Base-by-base conservation (phyloP, 2,797 vertebrate genomes). In the Acridotheres tristis region DNA sequence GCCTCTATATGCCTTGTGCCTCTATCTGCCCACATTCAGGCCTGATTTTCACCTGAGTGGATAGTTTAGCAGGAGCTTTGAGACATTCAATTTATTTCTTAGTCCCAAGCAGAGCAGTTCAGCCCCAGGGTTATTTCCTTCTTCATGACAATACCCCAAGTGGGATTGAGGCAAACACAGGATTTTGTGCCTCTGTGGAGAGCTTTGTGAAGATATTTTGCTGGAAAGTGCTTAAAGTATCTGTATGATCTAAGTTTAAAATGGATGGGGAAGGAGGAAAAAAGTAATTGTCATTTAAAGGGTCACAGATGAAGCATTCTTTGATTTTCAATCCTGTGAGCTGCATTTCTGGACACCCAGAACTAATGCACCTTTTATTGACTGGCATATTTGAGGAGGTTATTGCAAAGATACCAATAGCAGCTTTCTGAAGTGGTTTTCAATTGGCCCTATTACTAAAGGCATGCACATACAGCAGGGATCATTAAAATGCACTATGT, bases 351-450 rank as follows among this genome's bases (percentile, higher is more conserved):
- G 76, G 84, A 79, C 80, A 84, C 85, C 54, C 88, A 79, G 71
- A 80, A 89, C 74, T 77, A 95, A 90, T 88, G 90, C 43, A 87
- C 94, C 89, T 97, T 97, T 95, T 90, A 94, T 89, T 19, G 45
- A 50, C 65, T 34, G 53, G 75, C 71, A 10, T 7, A 27, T 85
- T 69, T 85, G 59, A 85, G 81, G 66, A 83, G 50, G 59, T 84
- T 91, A 94, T 91, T 78, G 68, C 88, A 92, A 86, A 95, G 81
- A 93, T 95, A 93, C 95, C 91, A 73, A 88, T 68, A 92, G 81
- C 78, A 53, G 83, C 90, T 88, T 67, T 88, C 80, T 83, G 86
- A 92, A 95, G 92, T 83, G 88, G 27, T 92, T 95, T 96, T 96
- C 93, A 80, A 42, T 83, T 95, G 92, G 59, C 51, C 80, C 83